Percentiles rank a stretch among this genome's conserved stretches.
Evolutionary conservation across 92 coral and sea anemone genomes (phyloP).

Genomic region (Diadumene lineata): DNA sequence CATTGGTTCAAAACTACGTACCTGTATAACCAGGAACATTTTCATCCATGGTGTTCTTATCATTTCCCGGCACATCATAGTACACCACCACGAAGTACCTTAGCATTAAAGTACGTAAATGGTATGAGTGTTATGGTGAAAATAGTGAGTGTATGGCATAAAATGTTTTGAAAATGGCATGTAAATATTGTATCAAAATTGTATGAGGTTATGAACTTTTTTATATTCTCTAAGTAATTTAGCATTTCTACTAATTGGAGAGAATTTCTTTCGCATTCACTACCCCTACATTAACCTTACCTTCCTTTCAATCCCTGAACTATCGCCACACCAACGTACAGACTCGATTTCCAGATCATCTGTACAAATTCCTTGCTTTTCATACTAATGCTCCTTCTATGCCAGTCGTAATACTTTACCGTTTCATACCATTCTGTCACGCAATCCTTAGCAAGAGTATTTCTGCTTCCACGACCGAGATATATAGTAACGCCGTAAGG

Average conservation of each 20-base stretch:
- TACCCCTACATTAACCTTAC: no score
- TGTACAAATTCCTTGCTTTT: slow-evolving; percentile 63
- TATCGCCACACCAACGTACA: slow-evolving; percentile 69
- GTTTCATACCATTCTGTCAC: slow-evolving; percentile 72
- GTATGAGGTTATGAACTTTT: no score
- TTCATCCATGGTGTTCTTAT: slow-evolving; percentile 42
- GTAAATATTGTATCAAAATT: no score
- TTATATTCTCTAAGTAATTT: no score
- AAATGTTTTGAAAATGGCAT: no score
- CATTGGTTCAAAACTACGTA: slow-evolving; percentile 11
- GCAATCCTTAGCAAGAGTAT: slow-evolving; percentile 55
- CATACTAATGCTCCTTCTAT: slow-evolving; percentile 33
- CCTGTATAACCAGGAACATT: slow-evolving; percentile 76
- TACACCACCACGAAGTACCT: slow-evolving; percentile 72
- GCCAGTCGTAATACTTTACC: slow-evolving; percentile 79
- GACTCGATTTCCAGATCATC: slow-evolving; percentile 72
- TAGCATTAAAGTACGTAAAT: no score
- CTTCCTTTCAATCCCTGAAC: slow-evolving; percentile 58
- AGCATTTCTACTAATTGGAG: no score
- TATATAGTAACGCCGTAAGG: slow-evolving; percentile 65
- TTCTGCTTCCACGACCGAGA: slow-evolving; percentile 43
- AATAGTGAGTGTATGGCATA: no score
- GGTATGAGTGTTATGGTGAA: no score
- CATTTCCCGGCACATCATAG: slow-evolving; percentile 66
- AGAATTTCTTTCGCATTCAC: no score